Conservation (phyloP, 2,888 invertebrate genomes). For the Eupithecia abbreviata region DNA sequence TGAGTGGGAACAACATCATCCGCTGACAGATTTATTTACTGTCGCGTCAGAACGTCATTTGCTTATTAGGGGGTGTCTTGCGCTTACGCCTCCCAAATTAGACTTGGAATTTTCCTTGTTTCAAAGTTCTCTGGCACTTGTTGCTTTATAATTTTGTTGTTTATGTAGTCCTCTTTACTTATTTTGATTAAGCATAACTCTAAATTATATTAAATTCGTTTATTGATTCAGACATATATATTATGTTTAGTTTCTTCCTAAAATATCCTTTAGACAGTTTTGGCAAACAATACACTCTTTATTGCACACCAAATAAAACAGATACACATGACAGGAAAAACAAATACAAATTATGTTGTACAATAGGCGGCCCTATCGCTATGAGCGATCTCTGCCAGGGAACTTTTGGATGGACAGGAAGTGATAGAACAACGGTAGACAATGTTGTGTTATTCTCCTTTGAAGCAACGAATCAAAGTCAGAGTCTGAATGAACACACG, state of each 20-base stretch:
- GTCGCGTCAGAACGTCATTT: constrained; percentile 27
- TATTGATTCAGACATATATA: too few species aligned
- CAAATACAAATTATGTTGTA: too few species aligned
- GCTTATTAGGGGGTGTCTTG: constrained; percentile 26
- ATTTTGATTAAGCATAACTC: not conserved
- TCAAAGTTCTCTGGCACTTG: not conserved
- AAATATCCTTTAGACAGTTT: too few species aligned
- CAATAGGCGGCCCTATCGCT: too few species aligned
- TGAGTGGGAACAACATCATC: constrained; percentile 29
- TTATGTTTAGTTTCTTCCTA: too few species aligned
- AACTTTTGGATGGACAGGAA: too few species aligned
- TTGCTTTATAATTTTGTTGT: not conserved
- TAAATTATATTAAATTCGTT: not conserved
- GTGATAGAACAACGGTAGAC: too few species aligned
- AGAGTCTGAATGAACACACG: not conserved
- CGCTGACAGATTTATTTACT: constrained; percentile 36
- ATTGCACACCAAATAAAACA: too few species aligned
- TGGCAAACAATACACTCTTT: too few species aligned
- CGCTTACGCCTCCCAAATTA: constrained; percentile 19
- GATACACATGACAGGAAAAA: too few species aligned
- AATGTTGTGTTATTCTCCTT: not conserved
- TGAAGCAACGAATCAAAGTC: not conserved
- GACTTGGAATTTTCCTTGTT: not conserved
- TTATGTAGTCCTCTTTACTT: not conserved
- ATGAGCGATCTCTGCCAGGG: too few species aligned